Evolutionary conservation across 2,113 vertebrate genomes (phyloP), one percentile per base, ranked within the genome.

Genomic region (Pseudopipra pipra): DNA sequence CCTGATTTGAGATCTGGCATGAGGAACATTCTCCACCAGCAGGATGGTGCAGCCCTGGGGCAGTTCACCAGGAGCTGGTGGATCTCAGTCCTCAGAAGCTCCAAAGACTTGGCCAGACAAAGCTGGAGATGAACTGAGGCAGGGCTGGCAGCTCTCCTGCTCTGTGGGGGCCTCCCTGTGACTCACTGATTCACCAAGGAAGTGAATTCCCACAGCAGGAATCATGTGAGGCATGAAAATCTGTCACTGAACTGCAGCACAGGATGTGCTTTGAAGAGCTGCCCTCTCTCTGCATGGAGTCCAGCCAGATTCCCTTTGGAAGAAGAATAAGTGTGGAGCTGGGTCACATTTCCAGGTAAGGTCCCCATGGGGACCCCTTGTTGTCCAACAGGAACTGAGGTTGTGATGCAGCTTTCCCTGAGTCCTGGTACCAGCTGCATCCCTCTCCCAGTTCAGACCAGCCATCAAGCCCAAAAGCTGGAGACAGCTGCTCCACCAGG

Each of bases 1-100:
- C 2, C 2, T 4, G 4, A 25, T 19, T 37, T 0, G 1, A 54
- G n/a, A 49, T 25, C 37, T 52, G 30, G 37, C n/a, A 28, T 25
- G 20, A 43, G 33, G 35, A 59, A 39, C 8, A 18, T 13, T 19
- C 17, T 4, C 3, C 11, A 7, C 4, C 15, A 10, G n/a, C 0
- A 71, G 65, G 43, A 71, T 12, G 19, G 55, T n/a, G 68, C 55
- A 75, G n/a, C 22, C 17, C 44, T 37, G 19, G 18, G n/a, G 33
- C 56, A 77, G 49, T 13, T 89, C 70, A 79, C 19, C 5, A 3
- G 74, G 15, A 74, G 52, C 59, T 47, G 18, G 27, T 15, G 31
- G 11, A 52, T 58, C 20, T 83, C 19, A 15, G 14, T 54, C 7
- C 71, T 76, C 76, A 54, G 44, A 67, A 16, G 22, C 27, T 77